These are phyloP conservation scores for Musca vetustissima DNA, from an alignment of 1,140 invertebrate species.

Conservation along the genomic window DNA sequence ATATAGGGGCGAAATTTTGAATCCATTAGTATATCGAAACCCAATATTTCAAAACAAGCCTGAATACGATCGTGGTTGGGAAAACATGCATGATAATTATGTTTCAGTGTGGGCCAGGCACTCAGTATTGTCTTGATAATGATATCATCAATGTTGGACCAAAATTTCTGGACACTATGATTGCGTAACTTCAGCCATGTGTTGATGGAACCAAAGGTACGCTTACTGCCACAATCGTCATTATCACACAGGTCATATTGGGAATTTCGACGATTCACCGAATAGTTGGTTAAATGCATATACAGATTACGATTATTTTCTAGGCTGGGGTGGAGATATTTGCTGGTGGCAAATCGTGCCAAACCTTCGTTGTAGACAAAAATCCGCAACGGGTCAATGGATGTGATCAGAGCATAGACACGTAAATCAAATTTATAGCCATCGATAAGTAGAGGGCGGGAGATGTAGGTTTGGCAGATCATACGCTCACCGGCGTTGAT, in stretches of 20 bases:
- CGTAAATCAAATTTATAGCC: conserved; percentile 97
- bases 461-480: conserved; percentile 80
- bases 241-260: conserved; percentile 64
- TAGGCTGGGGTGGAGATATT: conserved; percentile 77
- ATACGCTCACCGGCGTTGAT: conserved; percentile 76
- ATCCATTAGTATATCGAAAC: conserved; percentile 86
- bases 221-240: conserved; percentile 81
- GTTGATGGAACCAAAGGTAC: conserved; percentile 81
- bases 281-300: conserved; percentile 98
- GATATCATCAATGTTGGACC: conserved; percentile 84
- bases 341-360: conserved; percentile 84
- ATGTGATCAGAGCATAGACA: conserved; percentile 91
- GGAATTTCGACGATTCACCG: conserved; percentile 88
- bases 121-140: conserved; percentile 88
- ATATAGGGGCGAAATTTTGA: conserved; percentile 82
- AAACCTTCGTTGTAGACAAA: conserved; percentile 96
- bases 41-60: conserved; percentile 87
- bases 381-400: conserved; percentile 88
- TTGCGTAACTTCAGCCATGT: conserved; percentile 69
- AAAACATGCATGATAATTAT: conserved; percentile 86
- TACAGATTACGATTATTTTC: conserved; percentile 83
- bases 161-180: conserved; percentile 73
- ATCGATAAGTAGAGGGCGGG: conserved; percentile 84
- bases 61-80: conserved; percentile 79
- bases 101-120: conserved; percentile 80